These are phyloP conservation scores for Caerostris extrusa DNA, from an alignment of 1,140 invertebrate genomes.

Conservation along the genomic window DNA sequence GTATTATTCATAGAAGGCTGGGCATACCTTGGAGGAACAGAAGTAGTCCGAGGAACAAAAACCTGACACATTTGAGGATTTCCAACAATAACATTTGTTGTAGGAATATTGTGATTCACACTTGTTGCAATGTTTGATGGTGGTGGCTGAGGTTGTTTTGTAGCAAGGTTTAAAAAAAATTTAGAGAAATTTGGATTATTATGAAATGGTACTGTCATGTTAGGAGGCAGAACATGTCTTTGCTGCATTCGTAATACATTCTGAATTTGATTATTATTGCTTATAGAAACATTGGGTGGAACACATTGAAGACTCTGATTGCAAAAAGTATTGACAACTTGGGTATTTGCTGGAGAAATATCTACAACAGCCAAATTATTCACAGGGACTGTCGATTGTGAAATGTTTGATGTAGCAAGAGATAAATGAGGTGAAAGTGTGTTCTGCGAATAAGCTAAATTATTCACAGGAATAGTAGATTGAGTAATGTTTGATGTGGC, in stretches of 20 bases:
- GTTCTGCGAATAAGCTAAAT: background rate
- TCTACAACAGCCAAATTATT: background rate
- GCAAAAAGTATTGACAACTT: background rate
- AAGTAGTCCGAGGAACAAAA: background rate
- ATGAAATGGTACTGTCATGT: conserved; percentile 49
- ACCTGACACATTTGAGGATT: background rate
- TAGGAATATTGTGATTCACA: background rate
- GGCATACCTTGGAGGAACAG: background rate
- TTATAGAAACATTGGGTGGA: background rate
- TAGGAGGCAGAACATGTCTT: background rate
- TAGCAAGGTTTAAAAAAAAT: conserved; percentile 20
- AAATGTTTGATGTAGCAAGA: background rate
- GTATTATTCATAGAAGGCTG: background rate
- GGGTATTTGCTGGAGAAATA: background rate
- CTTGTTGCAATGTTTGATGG: background rate
- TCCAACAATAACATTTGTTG: background rate
- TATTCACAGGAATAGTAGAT: no score
- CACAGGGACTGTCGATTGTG: background rate
- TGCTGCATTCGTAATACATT: background rate
- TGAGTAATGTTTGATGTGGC: no score
- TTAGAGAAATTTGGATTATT: conserved; percentile 20
- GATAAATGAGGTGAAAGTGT: background rate
- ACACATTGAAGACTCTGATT: background rate
- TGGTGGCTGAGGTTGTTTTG: background rate
- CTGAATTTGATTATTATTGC: background rate